phyloP scores from a whole-genome alignment of 2,113 vertebrate species.

The mouse (Mus musculus) region DNA sequence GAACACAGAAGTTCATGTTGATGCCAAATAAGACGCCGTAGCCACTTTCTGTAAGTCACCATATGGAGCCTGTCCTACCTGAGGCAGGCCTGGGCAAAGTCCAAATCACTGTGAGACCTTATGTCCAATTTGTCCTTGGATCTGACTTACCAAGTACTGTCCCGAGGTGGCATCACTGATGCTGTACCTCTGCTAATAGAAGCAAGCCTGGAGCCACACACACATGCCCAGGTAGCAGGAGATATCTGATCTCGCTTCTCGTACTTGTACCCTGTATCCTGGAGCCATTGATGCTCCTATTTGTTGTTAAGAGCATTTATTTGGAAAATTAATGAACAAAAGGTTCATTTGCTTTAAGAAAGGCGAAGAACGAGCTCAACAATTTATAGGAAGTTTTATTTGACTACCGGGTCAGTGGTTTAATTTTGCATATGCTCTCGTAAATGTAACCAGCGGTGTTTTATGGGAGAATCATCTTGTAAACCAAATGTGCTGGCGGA shows the following conservation, averaged over 20 bases:
- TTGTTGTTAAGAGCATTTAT: conserved; percentile 60
- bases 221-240: neutral
- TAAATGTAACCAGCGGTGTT: conserved; percentile 73
- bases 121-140: conserved; percentile 47
- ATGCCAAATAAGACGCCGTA: conserved; percentile 41
- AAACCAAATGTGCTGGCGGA: conserved; percentile 72
- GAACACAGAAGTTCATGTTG: neutral
- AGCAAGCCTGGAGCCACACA: neutral
- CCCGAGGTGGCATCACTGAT: neutral
- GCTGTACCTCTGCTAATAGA: neutral
- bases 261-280: neutral
- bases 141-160: conserved; percentile 16
- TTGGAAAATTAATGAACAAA: conserved; percentile 57
- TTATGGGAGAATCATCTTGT: conserved; percentile 65
- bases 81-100: conserved; percentile 51
- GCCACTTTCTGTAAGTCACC: neutral
- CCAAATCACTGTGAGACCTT: conserved; percentile 61
- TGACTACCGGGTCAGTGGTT: conserved; percentile 70
- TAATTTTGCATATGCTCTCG: conserved; percentile 74
- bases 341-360: conserved; percentile 56
- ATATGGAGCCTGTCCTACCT: conserved; percentile 54
- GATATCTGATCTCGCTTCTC: neutral
- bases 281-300: neutral
- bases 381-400: conserved; percentile 74
- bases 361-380: conserved; percentile 55